Percentiles rank a stretch among this genome's conserved stretches.
These are phyloP conservation scores for Ooceraea biroi DNA, from an alignment of 1,140 invertebrate genomes.

Conservation along the genomic window DNA sequence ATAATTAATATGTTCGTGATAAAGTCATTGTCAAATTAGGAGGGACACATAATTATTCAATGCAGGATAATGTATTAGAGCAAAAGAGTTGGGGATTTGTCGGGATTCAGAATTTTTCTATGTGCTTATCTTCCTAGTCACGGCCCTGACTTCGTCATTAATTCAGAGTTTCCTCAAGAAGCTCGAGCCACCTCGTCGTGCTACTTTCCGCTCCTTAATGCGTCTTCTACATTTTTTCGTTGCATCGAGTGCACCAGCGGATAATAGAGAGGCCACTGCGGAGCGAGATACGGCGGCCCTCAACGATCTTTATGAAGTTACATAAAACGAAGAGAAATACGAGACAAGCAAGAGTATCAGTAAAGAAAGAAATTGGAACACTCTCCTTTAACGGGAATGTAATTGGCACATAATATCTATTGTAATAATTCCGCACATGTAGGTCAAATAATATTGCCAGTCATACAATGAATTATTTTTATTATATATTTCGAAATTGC, in stretches of 20 bases:
- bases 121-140: neutral
- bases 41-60: neutral
- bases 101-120: neutral
- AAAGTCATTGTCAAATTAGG: neutral
- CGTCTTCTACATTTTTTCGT: conserved; percentile 41
- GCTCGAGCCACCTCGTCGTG: conserved; percentile 62
- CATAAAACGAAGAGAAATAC: conserved; percentile 32
- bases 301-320: conserved; percentile 47
- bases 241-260: conserved; percentile 54
- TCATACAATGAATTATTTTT: neutral
- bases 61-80: neutral
- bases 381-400: neutral
- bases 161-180: conserved; percentile 82
- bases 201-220: conserved; percentile 56
- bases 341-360: conserved; percentile 25
- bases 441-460: neutral
- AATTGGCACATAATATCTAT: neutral
- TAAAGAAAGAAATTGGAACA: neutral
- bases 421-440: conserved; percentile 17
- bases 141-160: conserved; percentile 78
- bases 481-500: neutral
- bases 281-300: conserved; percentile 10
- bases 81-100: neutral
- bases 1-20: neutral
- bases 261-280: conserved; percentile 48